Conservation (phyloP, 2,888 invertebrate species). For the Sminthurides aquaticus region DNA sequence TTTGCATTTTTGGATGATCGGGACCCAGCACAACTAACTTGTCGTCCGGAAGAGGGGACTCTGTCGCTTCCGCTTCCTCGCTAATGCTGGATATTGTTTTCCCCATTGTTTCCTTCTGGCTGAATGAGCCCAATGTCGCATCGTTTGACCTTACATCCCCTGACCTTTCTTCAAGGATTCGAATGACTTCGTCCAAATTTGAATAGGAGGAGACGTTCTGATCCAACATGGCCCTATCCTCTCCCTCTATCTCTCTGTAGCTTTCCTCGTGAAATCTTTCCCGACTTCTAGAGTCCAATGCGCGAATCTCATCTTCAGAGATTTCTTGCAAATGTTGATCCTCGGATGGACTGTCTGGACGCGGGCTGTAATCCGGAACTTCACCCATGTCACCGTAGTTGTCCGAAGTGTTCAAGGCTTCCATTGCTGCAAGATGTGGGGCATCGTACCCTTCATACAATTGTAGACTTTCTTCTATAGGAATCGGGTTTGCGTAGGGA, state of each 20-base stretch:
- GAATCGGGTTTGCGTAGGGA: too few species aligned
- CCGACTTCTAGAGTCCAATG: too few species aligned
- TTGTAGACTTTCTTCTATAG: too few species aligned
- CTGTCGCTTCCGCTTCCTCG: constrained; percentile 2
- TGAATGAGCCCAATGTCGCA: background rate
- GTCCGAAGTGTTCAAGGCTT: too few species aligned
- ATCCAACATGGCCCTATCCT: background rate
- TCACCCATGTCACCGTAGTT: too few species aligned
- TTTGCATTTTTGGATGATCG: constrained; percentile 64
- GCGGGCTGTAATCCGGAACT: too few species aligned
- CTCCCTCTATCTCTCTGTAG: background rate
- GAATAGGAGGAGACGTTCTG: constrained; percentile 10
- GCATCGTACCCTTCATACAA: too few species aligned
- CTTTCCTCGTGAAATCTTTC: too few species aligned
- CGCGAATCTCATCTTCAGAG: background rate
- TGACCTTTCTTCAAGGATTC: constrained; percentile 1
- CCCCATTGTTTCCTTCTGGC: background rate
- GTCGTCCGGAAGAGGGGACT: constrained; percentile 15
- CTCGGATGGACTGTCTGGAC: background rate
- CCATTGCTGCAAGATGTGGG: too few species aligned
- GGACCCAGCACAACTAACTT: constrained; percentile 57
- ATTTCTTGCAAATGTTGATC: background rate
- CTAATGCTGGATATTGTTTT: background rate
- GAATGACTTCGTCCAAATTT: constrained; percentile 14
- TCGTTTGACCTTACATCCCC: background rate